Evolutionary conservation across 1,140 invertebrate genomes (phyloP).

Genomic region (Halesus radiatus): DNA sequence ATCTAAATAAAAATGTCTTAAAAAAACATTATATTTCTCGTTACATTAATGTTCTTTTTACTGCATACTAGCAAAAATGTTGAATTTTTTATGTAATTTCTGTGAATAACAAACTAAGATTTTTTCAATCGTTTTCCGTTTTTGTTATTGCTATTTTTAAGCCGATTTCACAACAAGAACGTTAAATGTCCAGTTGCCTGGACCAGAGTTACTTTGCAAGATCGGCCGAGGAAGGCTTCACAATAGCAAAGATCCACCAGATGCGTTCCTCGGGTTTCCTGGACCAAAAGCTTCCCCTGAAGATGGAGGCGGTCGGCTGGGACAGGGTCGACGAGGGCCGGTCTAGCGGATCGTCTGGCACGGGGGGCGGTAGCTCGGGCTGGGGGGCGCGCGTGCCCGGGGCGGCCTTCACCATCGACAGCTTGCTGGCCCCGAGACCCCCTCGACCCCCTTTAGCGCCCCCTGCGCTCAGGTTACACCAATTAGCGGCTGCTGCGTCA

Average conservation of each 20-base stretch:
- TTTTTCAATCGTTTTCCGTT: too few species aligned
- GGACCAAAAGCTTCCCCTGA: slow-evolving; percentile 19
- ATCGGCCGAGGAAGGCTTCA: neutral
- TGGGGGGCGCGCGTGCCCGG: slow-evolving; percentile 72
- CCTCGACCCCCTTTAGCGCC: slow-evolving; percentile 64
- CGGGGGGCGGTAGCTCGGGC: slow-evolving; percentile 62
- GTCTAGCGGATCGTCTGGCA: slow-evolving; percentile 61
- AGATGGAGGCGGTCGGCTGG: slow-evolving; percentile 23
- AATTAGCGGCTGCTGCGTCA: slow-evolving; percentile 70
- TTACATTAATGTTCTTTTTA: too few species aligned
- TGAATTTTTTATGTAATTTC: too few species aligned
- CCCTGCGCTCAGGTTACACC: slow-evolving; percentile 68
- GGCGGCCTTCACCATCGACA: slow-evolving; percentile 82
- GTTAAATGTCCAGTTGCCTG: slow-evolving; percentile 27
- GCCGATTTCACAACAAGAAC: neutral
- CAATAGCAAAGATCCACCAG: slow-evolving; percentile 1
- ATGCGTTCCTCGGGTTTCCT: slow-evolving; percentile 39
- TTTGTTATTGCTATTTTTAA: too few species aligned
- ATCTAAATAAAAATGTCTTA: too few species aligned
- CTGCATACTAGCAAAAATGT: too few species aligned
- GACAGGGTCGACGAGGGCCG: slow-evolving; percentile 51
- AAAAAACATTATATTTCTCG: too few species aligned
- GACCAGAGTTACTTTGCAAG: slow-evolving; percentile 1
- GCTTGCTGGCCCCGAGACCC: slow-evolving; percentile 78
- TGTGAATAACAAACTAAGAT: too few species aligned